Conservation (phyloP, 2,113 vertebrate genomes). For the Romanogobio albipinnatus region DNA sequence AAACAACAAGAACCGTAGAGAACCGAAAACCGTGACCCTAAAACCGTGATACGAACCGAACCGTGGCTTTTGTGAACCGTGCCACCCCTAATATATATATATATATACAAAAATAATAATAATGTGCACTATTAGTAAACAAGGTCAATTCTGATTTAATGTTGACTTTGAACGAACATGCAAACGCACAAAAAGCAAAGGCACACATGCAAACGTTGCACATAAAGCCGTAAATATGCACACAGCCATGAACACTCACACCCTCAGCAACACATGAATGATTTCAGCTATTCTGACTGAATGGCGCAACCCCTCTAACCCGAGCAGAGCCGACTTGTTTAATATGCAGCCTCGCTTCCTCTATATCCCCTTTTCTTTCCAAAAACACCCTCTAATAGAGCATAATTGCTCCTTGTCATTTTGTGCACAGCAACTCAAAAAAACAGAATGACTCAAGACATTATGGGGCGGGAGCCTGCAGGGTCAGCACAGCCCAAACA, state of each 20-base stretch:
- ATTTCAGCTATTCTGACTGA: constrained; percentile 1
- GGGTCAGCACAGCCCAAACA: constrained; percentile 15
- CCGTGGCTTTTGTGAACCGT: too few relatives aligned
- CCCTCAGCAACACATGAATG: background rate
- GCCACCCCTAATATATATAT: too few relatives aligned
- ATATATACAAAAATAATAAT: too few relatives aligned
- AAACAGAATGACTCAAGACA: constrained; percentile 23
- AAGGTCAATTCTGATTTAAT: background rate
- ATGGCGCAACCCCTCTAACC: constrained; percentile 20
- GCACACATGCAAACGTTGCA: background rate
- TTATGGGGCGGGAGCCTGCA: constrained; percentile 21
- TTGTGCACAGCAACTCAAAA: constrained; percentile 37
- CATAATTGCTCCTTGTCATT: constrained; percentile 44
- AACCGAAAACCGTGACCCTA: too few relatives aligned
- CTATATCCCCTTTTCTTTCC: background rate
- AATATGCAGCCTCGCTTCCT: constrained; percentile 10
- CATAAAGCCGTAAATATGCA: constrained; percentile 11
- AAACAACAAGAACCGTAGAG: too few relatives aligned
- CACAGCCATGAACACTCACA: background rate
- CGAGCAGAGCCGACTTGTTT: background rate
- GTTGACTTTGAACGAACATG: background rate
- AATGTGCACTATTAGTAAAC: background rate
- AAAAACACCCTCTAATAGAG: constrained; percentile 24
- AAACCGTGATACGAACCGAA: too few relatives aligned
- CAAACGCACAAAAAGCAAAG: background rate